A percentile compares a stretch with the other conserved stretches of the same genome.
These are phyloP conservation scores for Apteryx owenii DNA, from an alignment of 2,113 vertebrate species.

Conservation along the genomic window DNA sequence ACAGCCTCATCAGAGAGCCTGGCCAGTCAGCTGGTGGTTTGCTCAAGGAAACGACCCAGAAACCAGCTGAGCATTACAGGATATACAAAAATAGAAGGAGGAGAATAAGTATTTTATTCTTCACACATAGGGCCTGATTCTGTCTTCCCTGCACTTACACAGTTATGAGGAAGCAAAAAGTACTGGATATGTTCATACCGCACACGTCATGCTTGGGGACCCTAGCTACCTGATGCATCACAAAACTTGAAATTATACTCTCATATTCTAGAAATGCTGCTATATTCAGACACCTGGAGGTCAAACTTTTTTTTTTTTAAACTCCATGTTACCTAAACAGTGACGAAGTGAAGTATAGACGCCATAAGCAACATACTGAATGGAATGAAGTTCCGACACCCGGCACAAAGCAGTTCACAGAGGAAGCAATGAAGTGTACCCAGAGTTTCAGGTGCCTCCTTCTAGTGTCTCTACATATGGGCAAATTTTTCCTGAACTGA, in stretches of 20 bases:
- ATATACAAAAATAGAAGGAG: neutral
- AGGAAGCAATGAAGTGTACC: neutral
- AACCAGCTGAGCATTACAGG: neutral
- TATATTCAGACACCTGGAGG: neutral
- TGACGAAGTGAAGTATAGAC: neutral
- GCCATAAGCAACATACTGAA: neutral
- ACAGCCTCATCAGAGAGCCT: neutral
- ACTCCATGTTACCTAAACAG: neutral
- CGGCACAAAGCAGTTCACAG: neutral
- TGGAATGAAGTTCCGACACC: neutral
- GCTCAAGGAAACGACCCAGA: neutral
- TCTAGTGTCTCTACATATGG: fast-evolving
- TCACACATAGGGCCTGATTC: neutral
- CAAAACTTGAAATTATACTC: neutral
- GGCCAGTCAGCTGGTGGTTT: neutral
- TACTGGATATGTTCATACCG: neutral
- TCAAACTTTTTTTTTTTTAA: neutral
- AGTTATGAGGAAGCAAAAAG: neutral
- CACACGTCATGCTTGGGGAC: neutral
- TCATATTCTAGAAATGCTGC: neutral
- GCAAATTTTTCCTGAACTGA: neutral
- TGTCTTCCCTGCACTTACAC: neutral
- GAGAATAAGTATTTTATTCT: neutral
- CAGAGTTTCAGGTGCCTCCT: neutral
- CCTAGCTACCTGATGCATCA: neutral